Conservation (phyloP, 2,888 invertebrate species). For the Alviniconcha strummeri region DNA sequence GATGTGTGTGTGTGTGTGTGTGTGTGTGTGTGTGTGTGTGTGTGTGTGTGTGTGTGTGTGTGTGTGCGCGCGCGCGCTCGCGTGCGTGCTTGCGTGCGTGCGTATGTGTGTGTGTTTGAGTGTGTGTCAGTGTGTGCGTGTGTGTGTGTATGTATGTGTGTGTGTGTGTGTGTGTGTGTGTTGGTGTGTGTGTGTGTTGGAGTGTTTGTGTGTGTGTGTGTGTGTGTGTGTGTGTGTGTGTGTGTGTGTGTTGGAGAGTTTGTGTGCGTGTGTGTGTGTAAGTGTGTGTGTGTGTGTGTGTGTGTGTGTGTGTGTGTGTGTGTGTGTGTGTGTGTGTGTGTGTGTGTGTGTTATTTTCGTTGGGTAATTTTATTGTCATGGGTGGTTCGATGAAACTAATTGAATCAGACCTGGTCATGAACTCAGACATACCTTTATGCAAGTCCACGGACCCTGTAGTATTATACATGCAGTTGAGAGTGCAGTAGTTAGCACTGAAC, state of each 20-base stretch:
- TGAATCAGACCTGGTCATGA: too few relatives aligned
- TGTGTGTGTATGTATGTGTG: neutral
- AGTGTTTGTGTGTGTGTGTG: slow-evolving; percentile 18
- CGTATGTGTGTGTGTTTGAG: slow-evolving; percentile 8
- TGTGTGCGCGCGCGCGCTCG: neutral
- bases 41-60: slow-evolving; percentile 22
- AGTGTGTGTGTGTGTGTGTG: slow-evolving; percentile 1
- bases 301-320: neutral
- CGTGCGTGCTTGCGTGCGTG: neutral
- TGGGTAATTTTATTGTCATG: too few relatives aligned
- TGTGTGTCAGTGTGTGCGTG: neutral
- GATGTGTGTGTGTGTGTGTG: slow-evolving; percentile 10
- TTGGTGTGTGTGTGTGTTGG: neutral
- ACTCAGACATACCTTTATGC: too few relatives aligned
- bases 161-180: neutral
- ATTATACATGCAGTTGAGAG: too few relatives aligned
- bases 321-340: neutral
- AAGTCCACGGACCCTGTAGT: too few relatives aligned
- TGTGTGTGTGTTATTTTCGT: too few relatives aligned
- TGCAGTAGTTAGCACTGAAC: too few relatives aligned
- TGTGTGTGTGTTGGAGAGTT: neutral
- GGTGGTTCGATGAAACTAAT: too few relatives aligned
- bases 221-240: slow-evolving; percentile 9
- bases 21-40: slow-evolving; percentile 24
- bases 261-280: slow-evolving; percentile 1